Evolutionary conservation across 2,888 invertebrate genomes (phyloP).

Genomic region (Euphydryas editha): DNA sequence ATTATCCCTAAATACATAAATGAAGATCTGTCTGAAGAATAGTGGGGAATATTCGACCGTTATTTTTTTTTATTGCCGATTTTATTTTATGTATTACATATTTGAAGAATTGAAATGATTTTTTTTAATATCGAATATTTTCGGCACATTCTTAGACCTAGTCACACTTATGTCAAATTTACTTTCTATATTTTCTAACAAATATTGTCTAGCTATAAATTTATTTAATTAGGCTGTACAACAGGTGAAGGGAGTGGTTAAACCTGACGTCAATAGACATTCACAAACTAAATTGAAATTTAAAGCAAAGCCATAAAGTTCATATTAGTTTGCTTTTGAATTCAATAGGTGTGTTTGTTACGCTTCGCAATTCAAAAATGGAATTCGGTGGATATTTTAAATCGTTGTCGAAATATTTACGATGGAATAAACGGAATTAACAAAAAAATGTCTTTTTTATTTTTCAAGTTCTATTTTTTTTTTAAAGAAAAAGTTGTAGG

Average conservation of each 20-base stretch:
- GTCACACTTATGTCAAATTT: constrained; percentile 23
- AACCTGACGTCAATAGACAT: constrained; percentile 17
- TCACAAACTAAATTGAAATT: constrained; percentile 14
- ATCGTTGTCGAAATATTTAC: constrained; percentile 34
- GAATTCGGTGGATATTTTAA: constrained; percentile 59
- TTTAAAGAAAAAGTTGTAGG: no score
- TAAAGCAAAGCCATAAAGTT: neutral
- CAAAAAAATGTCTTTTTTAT: neutral
- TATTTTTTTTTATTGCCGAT: no score
- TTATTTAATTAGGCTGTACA: constrained; percentile 35
- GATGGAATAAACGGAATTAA: neutral
- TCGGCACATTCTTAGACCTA: no score
- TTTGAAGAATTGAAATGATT: no score
- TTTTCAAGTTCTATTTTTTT: no score
- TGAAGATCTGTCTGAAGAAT: no score
- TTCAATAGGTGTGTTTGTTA: constrained; percentile 38
- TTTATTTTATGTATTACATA: no score
- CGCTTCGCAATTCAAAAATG: constrained; percentile 56
- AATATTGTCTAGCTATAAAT: constrained; percentile 33
- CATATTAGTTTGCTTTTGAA: neutral
- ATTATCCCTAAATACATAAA: no score
- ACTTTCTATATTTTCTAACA: constrained; percentile 26
- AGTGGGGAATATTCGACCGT: no score
- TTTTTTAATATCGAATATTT: no score
- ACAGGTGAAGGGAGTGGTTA: constrained; percentile 50